These are phyloP conservation scores for Julus scanicus DNA, from an alignment of 2,888 invertebrate species.

Conservation along the genomic window DNA sequence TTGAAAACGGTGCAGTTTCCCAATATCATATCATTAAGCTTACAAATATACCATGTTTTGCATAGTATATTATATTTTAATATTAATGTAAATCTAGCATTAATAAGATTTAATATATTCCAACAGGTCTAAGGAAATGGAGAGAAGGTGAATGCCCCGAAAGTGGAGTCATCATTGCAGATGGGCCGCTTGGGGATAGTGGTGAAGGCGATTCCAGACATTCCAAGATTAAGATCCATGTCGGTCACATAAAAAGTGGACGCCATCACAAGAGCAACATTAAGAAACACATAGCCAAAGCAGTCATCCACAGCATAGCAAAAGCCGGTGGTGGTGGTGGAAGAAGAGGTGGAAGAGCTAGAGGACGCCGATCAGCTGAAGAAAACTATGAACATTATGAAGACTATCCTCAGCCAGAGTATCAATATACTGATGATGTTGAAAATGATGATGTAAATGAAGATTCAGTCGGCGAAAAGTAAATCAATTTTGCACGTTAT, in stretches of 20 bases:
- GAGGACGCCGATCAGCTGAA: not conserved
- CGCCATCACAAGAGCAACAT: not conserved
- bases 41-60: too few species aligned
- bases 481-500: not conserved
- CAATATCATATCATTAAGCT: too few species aligned
- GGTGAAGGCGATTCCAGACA: not conserved
- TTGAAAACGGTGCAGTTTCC: too few species aligned
- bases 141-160: conserved; percentile 11
- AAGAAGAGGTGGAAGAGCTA: not conserved
- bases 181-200: not conserved
- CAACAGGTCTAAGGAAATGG: not conserved
- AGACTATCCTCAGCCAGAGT: not conserved
- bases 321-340: not conserved
- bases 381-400: not conserved
- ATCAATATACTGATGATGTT: not conserved
- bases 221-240: not conserved
- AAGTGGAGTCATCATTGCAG: not conserved
- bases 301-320: not conserved
- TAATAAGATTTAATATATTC: not conserved
- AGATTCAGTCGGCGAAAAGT: not conserved
- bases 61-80: too few species aligned
- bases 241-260: not conserved
- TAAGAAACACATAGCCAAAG: not conserved
- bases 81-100: not conserved
- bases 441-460: not conserved